Evolutionary conservation across 2,797 vertebrate species (phyloP), one percentile per base, ranked within the genome.

Genomic region (Myoxocephalus aenaeus): DNA sequence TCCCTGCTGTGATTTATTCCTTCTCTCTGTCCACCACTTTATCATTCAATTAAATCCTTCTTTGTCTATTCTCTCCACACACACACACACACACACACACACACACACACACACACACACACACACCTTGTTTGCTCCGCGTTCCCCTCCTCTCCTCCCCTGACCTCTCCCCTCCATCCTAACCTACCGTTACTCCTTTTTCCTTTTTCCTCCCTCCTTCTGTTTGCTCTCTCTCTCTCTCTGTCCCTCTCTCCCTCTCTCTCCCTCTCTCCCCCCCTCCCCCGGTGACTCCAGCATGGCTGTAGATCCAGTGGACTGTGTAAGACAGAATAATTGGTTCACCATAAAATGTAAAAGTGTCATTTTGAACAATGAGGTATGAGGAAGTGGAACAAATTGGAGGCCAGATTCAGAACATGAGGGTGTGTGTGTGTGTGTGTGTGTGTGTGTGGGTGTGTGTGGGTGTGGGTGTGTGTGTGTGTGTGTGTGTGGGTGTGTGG

Each of bases 351-450:
- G 89, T 94, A 92, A 92, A 93, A 93, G 90, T 94, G 92, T 94
- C 93, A 93, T 93, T 94, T 94, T 92, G 91, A 93, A 94, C 93
- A 94, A 93, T 93, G 92, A 93, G 92, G 88, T 91, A 93, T 91
- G 82, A 79, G 92, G 93, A 93, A 90, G 91, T 92, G 93, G 93
- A 93, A 94, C 93, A 93, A 94, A 94, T 93, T 91, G 89, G 89
- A 89, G 91, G 89, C 84, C 85, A 73, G 88, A 86, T 93, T 89
- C 74, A 61, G 88, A 90, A 92, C 88, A 90, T 71, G 84, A 64
- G 63, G 64, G 36, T 38, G 36, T 38, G 36, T 38, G 8, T 7
- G 5, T 38, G 36, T 38, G 2, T 38, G 2, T 5, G 36, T 38
- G 5, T 38, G 36, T 38, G 36, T 38, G 8, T 38, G 36, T 38